Evolutionary conservation across 2,113 vertebrate species (phyloP), one percentile per base, ranked within the genome.

Genomic region (Malurus elegans): DNA sequence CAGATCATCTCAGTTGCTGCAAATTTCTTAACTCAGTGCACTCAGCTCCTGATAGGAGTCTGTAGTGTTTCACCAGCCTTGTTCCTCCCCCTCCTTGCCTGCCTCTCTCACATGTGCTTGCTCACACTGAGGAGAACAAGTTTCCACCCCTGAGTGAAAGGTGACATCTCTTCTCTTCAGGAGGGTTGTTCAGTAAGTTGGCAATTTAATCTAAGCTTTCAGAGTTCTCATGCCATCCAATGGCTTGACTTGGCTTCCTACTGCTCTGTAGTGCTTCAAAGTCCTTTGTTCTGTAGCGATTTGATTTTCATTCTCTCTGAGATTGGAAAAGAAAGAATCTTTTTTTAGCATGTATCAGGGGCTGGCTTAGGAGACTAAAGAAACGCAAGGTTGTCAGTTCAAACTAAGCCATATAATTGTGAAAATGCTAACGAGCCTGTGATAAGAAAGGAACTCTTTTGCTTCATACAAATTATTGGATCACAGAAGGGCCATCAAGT

Each of bases 171-270:
- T 61, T 91, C 58, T 75, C 79, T 79, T 93, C 83, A 84, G 87
- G 65, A 82, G 71, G 36, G 26, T 69, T 12, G 2, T 92, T 95
- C 88, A 92, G 40, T 4, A 15, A 91, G 40, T 11, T 85, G 64
- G 72, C 62, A 91, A 71, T 91, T 95, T 85, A 95, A 66, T 83
- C 67, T 36, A 40, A 56, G 71, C 54, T 90, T 92, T 95, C 78
- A 91, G 80, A 86, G 44, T 61, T 94, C 71, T 93, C 73, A 48
- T 62, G 56, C 40, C 4, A 5, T 69, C 70, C 69, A 74, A 11
- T 48, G 73, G 62, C 28, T 96, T 80, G 85, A 66, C 72, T 93
- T 67, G 92, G 84, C 81, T 90, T 86, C 91, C 72, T 78, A 86
- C 4, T 4, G 93, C 57, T 91, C 64, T 72, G 34, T 38, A 80